phyloP scores from a whole-genome alignment of 2,888 invertebrate species.

The Artemia sp. region DNA sequence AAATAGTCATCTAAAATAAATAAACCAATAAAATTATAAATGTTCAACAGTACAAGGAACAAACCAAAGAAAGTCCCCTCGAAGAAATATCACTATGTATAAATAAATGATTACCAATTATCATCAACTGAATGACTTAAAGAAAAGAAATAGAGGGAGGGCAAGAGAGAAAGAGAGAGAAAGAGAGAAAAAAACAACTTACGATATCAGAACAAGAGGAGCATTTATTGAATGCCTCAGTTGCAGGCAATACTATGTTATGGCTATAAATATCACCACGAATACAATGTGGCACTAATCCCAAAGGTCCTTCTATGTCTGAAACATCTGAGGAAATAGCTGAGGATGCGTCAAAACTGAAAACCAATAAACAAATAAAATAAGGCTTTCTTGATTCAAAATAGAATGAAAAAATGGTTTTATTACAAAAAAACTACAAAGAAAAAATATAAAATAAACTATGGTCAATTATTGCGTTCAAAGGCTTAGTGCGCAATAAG shows the following conservation, averaged over 20 bases:
- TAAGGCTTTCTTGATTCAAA: constrained; percentile 16
- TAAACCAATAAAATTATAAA: too few species aligned
- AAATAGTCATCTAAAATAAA: too few species aligned
- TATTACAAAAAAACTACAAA: background rate
- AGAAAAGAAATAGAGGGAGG: too few species aligned
- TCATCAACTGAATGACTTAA: too few species aligned
- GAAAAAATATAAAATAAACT: constrained; percentile 15
- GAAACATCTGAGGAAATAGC: constrained; percentile 33
- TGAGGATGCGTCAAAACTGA: constrained; percentile 47
- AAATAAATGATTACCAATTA: too few species aligned
- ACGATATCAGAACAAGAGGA: constrained; percentile 63
- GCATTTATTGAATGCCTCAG: constrained; percentile 69
- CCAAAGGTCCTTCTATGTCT: constrained; percentile 45
- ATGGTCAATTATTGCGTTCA: constrained; percentile 16
- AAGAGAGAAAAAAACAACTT: constrained; percentile 14
- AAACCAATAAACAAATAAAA: constrained; percentile 20
- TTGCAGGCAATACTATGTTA: constrained; percentile 64
- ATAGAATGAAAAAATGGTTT: background rate
- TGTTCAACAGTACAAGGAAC: too few species aligned
- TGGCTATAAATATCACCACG: constrained; percentile 73
- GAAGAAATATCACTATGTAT: too few species aligned
- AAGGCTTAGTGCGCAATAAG: background rate
- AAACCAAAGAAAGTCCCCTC: too few species aligned
- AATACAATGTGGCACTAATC: constrained; percentile 78
- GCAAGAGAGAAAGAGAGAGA: too few species aligned